These are phyloP conservation scores for Battus philenor DNA, from an alignment of 1,140 invertebrate species.

Conservation along the genomic window DNA sequence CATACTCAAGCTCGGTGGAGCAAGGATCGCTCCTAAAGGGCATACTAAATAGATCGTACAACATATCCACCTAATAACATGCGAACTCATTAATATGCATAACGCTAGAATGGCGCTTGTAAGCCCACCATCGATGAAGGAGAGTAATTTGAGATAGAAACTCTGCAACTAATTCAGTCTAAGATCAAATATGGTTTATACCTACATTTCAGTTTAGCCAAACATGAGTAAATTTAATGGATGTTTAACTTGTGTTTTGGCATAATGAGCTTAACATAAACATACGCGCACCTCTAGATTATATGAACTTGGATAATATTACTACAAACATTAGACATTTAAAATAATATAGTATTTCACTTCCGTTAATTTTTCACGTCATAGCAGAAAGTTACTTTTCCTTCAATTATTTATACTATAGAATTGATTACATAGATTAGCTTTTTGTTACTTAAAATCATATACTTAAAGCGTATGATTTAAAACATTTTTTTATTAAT, in stretches of 20 bases:
- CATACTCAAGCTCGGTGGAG: conserved; percentile 28
- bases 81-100: conserved; percentile 60
- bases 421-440: too few species aligned
- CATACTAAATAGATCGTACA: conserved; percentile 29
- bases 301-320: too few species aligned
- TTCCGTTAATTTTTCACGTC: too few species aligned
- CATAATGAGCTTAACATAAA: too few species aligned
- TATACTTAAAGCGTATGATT: too few species aligned
- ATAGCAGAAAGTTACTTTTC: too few species aligned
- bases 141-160: conserved; percentile 53
- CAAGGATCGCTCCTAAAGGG: conserved; percentile 36
- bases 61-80: conserved; percentile 40
- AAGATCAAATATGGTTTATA: conserved; percentile 44
- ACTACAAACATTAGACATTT: too few species aligned
- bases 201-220: conserved; percentile 19
- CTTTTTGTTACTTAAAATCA: too few species aligned
- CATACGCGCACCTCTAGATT: too few species aligned
- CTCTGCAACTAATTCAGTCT: conserved; percentile 62
- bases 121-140: conserved; percentile 42
- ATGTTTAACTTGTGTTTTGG: not conserved
- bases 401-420: too few species aligned
- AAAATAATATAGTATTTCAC: too few species aligned
- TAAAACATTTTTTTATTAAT: too few species aligned
- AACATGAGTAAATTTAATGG: not conserved
- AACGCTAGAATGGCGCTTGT: conserved; percentile 38